A percentile compares a stretch with the other conserved stretches of the same genome.
Evolutionary conservation across 2,797 vertebrate genomes (phyloP).

Genomic region (Sitta carolinensis): DNA sequence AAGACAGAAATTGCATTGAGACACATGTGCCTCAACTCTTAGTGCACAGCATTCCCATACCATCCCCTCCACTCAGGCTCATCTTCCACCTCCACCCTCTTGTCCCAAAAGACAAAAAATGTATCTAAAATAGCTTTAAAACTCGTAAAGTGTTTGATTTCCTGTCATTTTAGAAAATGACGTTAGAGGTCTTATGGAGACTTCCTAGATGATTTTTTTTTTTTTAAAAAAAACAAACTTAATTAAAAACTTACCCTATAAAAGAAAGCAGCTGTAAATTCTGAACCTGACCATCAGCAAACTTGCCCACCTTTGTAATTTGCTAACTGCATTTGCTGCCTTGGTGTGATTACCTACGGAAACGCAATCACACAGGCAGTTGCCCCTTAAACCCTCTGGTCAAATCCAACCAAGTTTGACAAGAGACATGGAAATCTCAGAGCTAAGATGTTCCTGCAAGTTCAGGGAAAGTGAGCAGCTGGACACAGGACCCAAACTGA

Average conservation of each 20-base stretch:
- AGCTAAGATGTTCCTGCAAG: background rate
- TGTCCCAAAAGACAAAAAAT: background rate
- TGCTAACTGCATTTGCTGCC: constrained; percentile 35
- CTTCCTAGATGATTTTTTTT: background rate
- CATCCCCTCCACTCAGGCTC: background rate
- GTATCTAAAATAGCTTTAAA: background rate
- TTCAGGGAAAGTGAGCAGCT: background rate
- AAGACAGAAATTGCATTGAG: background rate
- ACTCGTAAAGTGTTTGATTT: constrained; percentile 31
- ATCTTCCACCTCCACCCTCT: background rate
- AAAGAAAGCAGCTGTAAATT: constrained; percentile 58
- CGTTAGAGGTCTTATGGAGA: background rate
- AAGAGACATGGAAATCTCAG: constrained; percentile 32
- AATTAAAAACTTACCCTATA: constrained; percentile 49
- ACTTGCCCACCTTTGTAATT: constrained; percentile 42
- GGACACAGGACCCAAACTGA: background rate
- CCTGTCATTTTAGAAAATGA: constrained; percentile 44
- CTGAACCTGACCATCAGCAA: constrained; percentile 44
- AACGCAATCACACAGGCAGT: constrained; percentile 58
- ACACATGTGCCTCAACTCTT: background rate
- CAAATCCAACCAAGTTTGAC: constrained; percentile 63
- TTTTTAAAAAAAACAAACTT: background rate
- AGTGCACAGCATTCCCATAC: background rate
- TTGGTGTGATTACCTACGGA: constrained; percentile 33
- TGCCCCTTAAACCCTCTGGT: constrained; percentile 57